phyloP scores from a whole-genome alignment of 2,797 vertebrate species.

The Anguilla megastoma region DNA sequence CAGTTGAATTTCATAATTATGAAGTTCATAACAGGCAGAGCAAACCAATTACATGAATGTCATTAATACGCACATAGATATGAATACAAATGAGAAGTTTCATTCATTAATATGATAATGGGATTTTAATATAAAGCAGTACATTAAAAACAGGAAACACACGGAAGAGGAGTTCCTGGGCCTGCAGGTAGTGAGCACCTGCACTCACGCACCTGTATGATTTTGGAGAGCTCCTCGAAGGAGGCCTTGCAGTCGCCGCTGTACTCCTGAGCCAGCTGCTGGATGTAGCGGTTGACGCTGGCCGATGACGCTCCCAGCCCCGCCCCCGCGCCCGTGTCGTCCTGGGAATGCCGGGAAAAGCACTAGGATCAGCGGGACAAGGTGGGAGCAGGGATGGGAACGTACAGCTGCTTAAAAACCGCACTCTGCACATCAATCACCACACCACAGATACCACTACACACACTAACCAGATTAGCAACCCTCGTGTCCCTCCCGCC shows the following conservation, averaged over 20 bases:
- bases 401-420: not conserved
- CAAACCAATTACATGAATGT: no score
- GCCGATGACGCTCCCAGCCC: constrained; percentile 92
- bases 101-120: not conserved
- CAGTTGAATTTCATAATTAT: no score
- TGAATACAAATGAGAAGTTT: not conserved
- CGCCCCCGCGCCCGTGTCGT: constrained; percentile 84
- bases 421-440: not conserved
- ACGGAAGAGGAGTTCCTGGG: not conserved
- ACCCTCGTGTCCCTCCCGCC: not conserved
- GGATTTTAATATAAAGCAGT: not conserved
- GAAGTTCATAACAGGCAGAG: no score
- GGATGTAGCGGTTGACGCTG: constrained; percentile 95
- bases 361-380: not conserved
- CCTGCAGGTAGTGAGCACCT: not conserved
- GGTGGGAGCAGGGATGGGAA: not conserved
- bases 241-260: constrained; percentile 98
- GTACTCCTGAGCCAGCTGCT: constrained; percentile 96
- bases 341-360: constrained; percentile 66
- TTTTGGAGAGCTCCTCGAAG: constrained; percentile 97
- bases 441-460: not conserved
- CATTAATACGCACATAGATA: no score
- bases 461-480: not conserved
- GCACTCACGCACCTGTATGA: constrained; percentile 84
- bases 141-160: not conserved